Base-by-base conservation (phyloP, 1,140 invertebrate genomes). In the Drosophila leontia region DNA sequence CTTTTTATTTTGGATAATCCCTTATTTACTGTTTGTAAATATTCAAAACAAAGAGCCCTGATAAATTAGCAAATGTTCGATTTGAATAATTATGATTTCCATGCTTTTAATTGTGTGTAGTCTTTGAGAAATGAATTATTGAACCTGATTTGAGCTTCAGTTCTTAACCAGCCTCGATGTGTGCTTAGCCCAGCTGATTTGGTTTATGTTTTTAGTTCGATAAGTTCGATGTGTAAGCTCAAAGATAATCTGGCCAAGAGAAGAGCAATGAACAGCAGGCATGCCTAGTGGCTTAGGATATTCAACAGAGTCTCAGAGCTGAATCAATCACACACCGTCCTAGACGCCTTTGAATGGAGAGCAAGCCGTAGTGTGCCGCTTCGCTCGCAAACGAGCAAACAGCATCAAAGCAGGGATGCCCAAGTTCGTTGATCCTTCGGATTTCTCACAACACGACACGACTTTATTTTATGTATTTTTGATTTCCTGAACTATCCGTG, bases 51-150 rank as follows among this genome's bases (percentile, higher is more conserved):
- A 62, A 69, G 17, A 51, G 44, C 34, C 42, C 65, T 62, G 53
- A 62, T 47, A 68, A 77, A 37, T 61, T 80, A 69, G 29, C 39
- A 48, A 76, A 68, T 45, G 35, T 60, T 56, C 35, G 53, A 8
- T 56, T 56, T 39, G 19, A 56, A 56, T n/a, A 56, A 37, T 56
- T 59, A 72, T 80, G 60, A 75, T 83, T 63, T 78, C 41, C 41
- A 41, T 48, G 75, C 75, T 53, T 78, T 69, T 47, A 48, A 69
- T 78, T 69, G 56, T 69, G 75, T 57, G 75, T 78, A 78, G 75
- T 50, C 34, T 42, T 75, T 75, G 71, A 75, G 41, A 76, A 75
- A 58, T 53, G 39, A 42, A 42, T 51, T 62, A 50, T 37, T 61
- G 29, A 75, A 75, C 32, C 48, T 78, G 26, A 65, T 81, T 78